Evolutionary conservation across 2,113 vertebrate genomes (phyloP), one percentile per base, ranked within the genome.

Genomic region (Bos javanicus): DNA sequence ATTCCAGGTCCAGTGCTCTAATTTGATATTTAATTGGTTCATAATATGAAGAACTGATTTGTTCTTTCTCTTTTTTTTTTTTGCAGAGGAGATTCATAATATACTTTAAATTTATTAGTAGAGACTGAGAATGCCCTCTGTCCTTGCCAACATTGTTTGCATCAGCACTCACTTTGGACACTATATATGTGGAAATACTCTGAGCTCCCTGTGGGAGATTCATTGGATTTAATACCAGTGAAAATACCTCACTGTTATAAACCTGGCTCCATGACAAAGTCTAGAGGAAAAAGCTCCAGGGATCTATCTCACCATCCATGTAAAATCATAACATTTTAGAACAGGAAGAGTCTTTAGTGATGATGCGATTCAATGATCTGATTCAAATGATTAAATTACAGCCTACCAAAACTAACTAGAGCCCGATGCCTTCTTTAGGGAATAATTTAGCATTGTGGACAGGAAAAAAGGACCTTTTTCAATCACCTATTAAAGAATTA

Each of bases 271-370:
- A 91, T 95, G 48, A 71, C 23, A 85, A 48, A 76, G 21, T 56
- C 57, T 16, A 95, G 36, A 94, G 33, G 30, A 62, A 39, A 85
- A 95, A 48, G 12, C 83, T 98, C 57, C 30, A 36, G 76, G 71
- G 74, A 88, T 46, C 94, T 91, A 90, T 64, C 33, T 97, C 9
- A 71, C 46, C 52, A 88, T 76, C 39, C 76, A 78, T 50, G 64
- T 93, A 52, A 97, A 95, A 93, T 91, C 62, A 59, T 85, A 81
- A 39, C 28, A 91, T 82, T 95, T 94, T 95, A 71, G 46, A 91
- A 52, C 15, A 95, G 39, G 25, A 91, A 95, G 89, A 92, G 33
- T 82, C 64, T 89, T 91, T 95, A 86, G 83, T 83, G 36, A 89
- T 96, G 84, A 96, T 89, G 36, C 17, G 16, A 88, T 90, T 91